Evolutionary conservation across 2,888 invertebrate genomes (phyloP).

Genomic region (Perizoma affinitatum): DNA sequence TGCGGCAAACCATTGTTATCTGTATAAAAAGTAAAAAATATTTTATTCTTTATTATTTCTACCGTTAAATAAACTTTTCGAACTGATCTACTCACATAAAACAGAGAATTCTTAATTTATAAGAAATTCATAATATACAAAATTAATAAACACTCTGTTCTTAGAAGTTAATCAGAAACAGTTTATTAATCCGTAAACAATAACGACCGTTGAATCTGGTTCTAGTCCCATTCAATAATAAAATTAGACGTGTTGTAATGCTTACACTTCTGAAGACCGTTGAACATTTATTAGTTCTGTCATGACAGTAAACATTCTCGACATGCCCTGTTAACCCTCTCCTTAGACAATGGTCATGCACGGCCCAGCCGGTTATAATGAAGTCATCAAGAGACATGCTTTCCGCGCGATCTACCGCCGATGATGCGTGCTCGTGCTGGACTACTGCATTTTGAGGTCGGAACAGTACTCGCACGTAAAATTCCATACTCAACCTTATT

Average conservation of each 20-base stretch:
- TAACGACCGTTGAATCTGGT: constrained; percentile 1
- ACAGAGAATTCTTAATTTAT: neutral
- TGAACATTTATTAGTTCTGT: constrained; percentile 10
- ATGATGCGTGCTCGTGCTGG: constrained; percentile 57
- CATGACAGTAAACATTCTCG: constrained; percentile 25
- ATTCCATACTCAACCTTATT: constrained; percentile 20
- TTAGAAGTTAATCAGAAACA: constrained; percentile 23
- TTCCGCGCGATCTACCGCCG: constrained; percentile 60
- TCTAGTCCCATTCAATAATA: neutral
- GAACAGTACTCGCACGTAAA: constrained; percentile 28
- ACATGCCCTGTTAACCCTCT: constrained; percentile 38
- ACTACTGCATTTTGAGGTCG: constrained; percentile 59
- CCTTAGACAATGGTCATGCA: constrained; percentile 43
- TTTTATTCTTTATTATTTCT: constrained; percentile 28
- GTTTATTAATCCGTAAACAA: constrained; percentile 9
- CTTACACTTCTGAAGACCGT: constrained; percentile 7
- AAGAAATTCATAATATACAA: constrained; percentile 22
- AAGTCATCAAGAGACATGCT: constrained; percentile 57
- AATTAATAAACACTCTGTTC: constrained; percentile 32
- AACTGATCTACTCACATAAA: constrained; percentile 10
- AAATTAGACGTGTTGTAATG: constrained; percentile 10
- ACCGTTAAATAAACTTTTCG: constrained; percentile 15
- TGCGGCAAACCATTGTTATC: constrained; percentile 10
- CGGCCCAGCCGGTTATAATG: constrained; percentile 44
- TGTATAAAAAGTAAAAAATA: constrained; percentile 18